Evolutionary conservation across 37 sponge, comb jelly and placozoan genomes (phyloP), one percentile per base, ranked within the genome.

Genomic region (Haliclona indistincta): DNA sequence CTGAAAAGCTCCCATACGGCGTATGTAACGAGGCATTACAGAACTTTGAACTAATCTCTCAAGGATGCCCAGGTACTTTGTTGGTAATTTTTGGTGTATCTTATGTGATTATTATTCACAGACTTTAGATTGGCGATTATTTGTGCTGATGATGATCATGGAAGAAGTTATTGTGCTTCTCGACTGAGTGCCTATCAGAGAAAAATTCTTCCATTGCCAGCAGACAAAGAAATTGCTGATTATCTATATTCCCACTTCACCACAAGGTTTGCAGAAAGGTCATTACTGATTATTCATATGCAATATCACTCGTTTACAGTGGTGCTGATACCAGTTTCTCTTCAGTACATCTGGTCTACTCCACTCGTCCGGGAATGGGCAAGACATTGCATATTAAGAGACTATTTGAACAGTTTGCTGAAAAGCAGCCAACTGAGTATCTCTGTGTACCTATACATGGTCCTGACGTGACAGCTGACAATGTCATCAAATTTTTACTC

Each of bases 401-500:
- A 58, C 13, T 58, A n/a, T n/a, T n/a, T n/a, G n/a, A n/a, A n/a
- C n/a, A n/a, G n/a, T n/a, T n/a, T n/a, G n/a, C n/a, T n/a, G n/a
- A n/a, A n/a, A n/a, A n/a, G n/a, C n/a, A n/a, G n/a, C n/a, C n/a
- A n/a, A n/a, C n/a, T n/a, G n/a, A n/a, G n/a, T 58, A 58, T 58
- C 26, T 58, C 7, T n/a, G 60, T 20, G 25, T 58, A n/a, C 60
- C 60, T 25, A 58, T 58, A 25, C 60, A 58, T 58, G 60, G 60
- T 58, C 60, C 60, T 58, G 60, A 58, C 7, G 60, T 58, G 11
- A 25, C 60, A 25, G 60, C n/a, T 7, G 6, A 26, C 7, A 20
- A 58, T 26, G n/a, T 58, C 6, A 7, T 58, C 6, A n/a, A 58
- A 58, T n/a, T 25, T 6, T 25, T 58, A 26, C 6, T 25, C 11